Base-by-base conservation (phyloP, 1,140 invertebrate species). In the Drosophila sproati region DNA sequence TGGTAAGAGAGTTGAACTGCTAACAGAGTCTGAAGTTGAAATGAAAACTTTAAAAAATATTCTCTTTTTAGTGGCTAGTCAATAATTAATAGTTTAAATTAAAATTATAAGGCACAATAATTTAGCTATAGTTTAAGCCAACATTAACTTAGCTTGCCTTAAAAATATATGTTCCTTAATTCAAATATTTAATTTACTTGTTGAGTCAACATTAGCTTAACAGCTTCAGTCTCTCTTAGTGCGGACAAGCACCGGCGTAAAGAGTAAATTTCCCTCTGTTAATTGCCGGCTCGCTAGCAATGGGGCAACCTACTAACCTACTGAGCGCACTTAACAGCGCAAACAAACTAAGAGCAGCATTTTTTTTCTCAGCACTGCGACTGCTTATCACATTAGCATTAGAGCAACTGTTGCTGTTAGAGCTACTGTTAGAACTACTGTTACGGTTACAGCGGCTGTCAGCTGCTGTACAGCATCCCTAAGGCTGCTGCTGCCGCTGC, bases 301-400 rank as follows among this genome's bases (percentile, higher is more conserved):
- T 63, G 12, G 28, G 64, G 31, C 85, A 88, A 89, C 85, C 85
- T 88, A 88, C 80, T 88, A 88, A 88, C 85, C 85, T 81, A 88
- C 45, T 88, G 85, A 60, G 6, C 41, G 43, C 12, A 50, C 10
- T 68, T 59, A 66, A 67, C 59, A 72, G 54, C 8, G 52, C 12
- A 20, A 28, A 8, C 3, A 60, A 72, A 48, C 73, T 69, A 77
- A 80, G 74, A 81, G 74, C 39, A 37, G 47, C 34, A 39, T 6
- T 34, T 32, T n/a, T 52, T 52, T 41, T 12, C 20, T 31, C 28
- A 60, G 37, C 48, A 28, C 8, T 39, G 7, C 35, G 59, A 2
- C 41, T 55, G 47, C 56, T 76, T 82, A 86, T 76, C 78, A 32
- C 59, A 59, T 80, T 81, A 85, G 59, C 76, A n/a, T 76, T 82